Evolutionary conservation across 2,888 invertebrate species (phyloP).

Genomic region (Nomada ruficornis): DNA sequence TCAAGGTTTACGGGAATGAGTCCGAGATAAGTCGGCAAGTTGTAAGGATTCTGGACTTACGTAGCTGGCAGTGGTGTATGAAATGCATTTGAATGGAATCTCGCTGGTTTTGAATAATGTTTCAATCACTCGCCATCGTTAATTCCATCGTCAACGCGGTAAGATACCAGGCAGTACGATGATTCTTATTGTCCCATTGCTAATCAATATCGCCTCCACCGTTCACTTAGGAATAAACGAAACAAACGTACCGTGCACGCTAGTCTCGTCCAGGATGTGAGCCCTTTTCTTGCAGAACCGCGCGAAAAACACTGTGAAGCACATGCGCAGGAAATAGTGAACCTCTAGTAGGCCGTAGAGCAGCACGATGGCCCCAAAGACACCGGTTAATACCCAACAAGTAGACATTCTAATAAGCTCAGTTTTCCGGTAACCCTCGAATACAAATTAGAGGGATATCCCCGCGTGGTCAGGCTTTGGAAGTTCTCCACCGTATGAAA

Average conservation of each 20-base stretch:
- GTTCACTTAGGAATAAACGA: background rate
- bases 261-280: constrained; percentile 88
- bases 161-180: background rate
- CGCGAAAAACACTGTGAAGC: constrained; percentile 88
- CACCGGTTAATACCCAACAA: constrained; percentile 83
- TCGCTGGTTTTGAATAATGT: background rate
- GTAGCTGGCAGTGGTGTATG: constrained; percentile 3
- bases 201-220: background rate
- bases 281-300: constrained; percentile 88
- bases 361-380: constrained; percentile 84
- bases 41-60: constrained; percentile 75
- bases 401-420: constrained; percentile 59
- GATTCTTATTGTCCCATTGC: no score
- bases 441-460: background rate
- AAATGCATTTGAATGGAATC: constrained; percentile 49
- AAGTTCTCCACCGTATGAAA: constrained; percentile 58
- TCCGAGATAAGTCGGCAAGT: constrained; percentile 66
- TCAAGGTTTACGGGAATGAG: constrained; percentile 73
- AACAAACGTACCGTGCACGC: constrained; percentile 88
- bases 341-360: constrained; percentile 89
- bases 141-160: background rate
- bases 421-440: background rate
- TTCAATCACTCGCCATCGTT: background rate
- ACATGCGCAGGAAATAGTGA: constrained; percentile 90
- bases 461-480: constrained; percentile 54